phyloP scores from a whole-genome alignment of 2,113 vertebrate genomes.

The Gymnobelideus leadbeateri region DNA sequence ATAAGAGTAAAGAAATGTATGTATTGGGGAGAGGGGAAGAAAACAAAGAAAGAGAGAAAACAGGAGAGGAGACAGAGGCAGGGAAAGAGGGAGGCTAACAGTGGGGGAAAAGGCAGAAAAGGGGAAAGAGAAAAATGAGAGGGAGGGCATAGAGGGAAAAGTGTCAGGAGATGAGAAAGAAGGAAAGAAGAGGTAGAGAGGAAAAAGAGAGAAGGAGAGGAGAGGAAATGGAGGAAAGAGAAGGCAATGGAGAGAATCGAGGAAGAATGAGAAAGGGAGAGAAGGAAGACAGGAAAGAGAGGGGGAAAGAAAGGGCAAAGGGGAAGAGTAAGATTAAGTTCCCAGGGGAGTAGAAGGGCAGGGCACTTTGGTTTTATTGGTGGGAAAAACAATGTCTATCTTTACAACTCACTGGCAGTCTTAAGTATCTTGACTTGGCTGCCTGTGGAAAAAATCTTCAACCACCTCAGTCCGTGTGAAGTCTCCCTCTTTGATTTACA shows the following conservation, averaged over 20 bases:
- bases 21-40: too few species aligned
- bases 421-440: background rate
- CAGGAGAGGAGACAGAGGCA: too few species aligned
- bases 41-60: too few species aligned
- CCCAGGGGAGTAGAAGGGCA: background rate
- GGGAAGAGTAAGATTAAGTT: background rate
- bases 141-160: background rate
- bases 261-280: background rate
- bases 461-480: background rate
- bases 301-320: background rate
- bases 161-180: background rate
- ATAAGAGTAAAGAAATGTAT: too few species aligned
- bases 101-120: too few species aligned
- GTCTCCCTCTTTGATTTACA: background rate
- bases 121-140: background rate
- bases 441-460: background rate
- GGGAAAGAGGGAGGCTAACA: too few species aligned
- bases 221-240: background rate
- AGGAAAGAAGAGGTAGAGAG: background rate
- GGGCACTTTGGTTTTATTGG: background rate
- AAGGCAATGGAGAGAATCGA: background rate
- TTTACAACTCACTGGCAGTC: background rate
- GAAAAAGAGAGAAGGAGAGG: background rate
- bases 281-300: background rate
- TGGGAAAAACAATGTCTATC: background rate